Conservation (phyloP, 2,888 invertebrate genomes). For the Andrena praecox region DNA sequence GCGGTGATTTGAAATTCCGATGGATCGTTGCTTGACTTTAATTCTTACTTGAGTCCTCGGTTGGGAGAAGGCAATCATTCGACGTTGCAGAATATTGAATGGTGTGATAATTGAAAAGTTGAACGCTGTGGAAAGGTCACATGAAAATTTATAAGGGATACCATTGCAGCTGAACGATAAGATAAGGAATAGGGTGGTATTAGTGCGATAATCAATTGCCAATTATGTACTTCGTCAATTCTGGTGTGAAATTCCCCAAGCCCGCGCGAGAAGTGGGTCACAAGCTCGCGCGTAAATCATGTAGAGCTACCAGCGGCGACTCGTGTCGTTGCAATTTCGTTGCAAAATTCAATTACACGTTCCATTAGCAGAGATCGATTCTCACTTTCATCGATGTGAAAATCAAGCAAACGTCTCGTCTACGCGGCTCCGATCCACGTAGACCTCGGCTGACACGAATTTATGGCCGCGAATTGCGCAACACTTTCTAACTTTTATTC, state of each 20-base stretch:
- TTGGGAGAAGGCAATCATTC: too few relatives aligned
- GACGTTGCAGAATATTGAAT: not conserved
- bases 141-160: not conserved
- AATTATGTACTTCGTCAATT: not conserved
- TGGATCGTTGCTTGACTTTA: not conserved
- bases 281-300: slow-evolving; percentile 38
- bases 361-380: not conserved
- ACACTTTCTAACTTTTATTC: slow-evolving; percentile 26
- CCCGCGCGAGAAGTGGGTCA: slow-evolving; percentile 56
- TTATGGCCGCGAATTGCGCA: slow-evolving; percentile 28
- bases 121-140: not conserved
- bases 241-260: slow-evolving; percentile 49
- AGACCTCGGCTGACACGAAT: not conserved
- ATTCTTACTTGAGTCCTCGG: not conserved
- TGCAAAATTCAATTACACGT: not conserved
- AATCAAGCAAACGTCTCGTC: not conserved
- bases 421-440: too few relatives aligned
- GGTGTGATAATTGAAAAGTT: not conserved
- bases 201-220: slow-evolving; percentile 20
- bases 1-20: not conserved
- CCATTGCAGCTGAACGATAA: slow-evolving; percentile 21
- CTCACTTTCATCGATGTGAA: not conserved
- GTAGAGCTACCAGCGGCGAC: slow-evolving; percentile 18
- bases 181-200: slow-evolving; percentile 23
- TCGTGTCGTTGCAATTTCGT: slow-evolving; percentile 2